These are phyloP conservation scores for Helobdella robusta DNA, from an alignment of 2,888 invertebrate species.

Conservation along the genomic window DNA sequence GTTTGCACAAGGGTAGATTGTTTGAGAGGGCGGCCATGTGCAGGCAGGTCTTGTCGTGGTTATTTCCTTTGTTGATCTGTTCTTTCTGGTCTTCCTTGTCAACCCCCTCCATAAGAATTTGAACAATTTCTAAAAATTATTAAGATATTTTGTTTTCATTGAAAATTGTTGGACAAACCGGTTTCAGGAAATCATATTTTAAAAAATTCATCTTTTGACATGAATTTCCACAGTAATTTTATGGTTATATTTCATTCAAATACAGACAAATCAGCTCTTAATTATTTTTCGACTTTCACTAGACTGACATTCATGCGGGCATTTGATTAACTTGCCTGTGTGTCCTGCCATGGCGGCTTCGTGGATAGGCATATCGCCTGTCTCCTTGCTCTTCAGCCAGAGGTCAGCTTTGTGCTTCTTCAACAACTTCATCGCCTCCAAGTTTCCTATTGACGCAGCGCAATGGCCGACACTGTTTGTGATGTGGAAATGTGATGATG, in stretches of 20 bases:
- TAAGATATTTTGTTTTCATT: no score
- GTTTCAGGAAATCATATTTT: no score
- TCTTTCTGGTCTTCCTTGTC: conserved; percentile 47
- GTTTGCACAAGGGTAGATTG: conserved; percentile 81
- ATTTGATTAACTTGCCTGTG: conserved; percentile 56
- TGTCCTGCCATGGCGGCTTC: conserved; percentile 88
- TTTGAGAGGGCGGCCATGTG: conserved; percentile 90
- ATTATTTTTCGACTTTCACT: no score
- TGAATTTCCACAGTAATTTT: no score
- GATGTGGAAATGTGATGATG: no score
- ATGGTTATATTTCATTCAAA: no score
- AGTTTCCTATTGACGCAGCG: conserved; percentile 88
- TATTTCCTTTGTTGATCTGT: conserved; percentile 72
- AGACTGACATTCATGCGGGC: no score
- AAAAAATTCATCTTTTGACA: no score
- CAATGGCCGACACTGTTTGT: conserved; percentile 72
- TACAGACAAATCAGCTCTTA: no score
- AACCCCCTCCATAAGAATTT: conserved; percentile 37
- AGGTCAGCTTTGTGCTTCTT: conserved; percentile 72
- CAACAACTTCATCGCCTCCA: conserved; percentile 71
- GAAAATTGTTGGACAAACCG: no score
- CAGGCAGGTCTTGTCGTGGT: conserved; percentile 80
- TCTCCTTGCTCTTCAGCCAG: conserved; percentile 73
- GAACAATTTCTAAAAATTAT: conserved; percentile 39
- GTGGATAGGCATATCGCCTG: conserved; percentile 88